Evolutionary conservation across 2,888 invertebrate species (phyloP), one percentile per base, ranked within the genome.

Genomic region (Noctua pronuba): DNA sequence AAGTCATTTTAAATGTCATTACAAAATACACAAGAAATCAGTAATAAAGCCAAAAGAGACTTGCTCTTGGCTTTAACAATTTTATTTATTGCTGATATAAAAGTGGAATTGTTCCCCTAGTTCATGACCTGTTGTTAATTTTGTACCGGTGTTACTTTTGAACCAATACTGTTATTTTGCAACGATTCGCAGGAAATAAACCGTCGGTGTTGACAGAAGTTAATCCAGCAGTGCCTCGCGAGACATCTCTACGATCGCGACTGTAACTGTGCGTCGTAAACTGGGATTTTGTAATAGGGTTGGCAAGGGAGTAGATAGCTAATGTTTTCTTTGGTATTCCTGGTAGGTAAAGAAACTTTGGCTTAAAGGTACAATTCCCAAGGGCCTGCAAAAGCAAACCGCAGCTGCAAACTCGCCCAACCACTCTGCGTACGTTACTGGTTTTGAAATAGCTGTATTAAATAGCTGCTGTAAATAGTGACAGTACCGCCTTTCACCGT

Each of bases 181-280:
- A 67, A 41, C 10, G 16, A 49, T 66, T 21, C 16, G 18, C 13
- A n/a, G 38, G 21, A 75, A 52, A 86, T 75, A 86, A 75, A 75
- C 60, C 13, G 10, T 1, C 24, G 13, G 18, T 62, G 64, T 60
- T 58, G 31, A 28, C 52, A 38, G 78, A 44, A 82, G 69, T 78
- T 78, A 70, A 83, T 86, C 75, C 73, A 66, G 49, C 35, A 18
- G 18, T 41, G 46, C 44, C 77, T 58, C 73, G 41, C 46, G 70
- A 83, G 69, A 64, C 73, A 71, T 55, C 66, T 85, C 58, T 68
- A 72, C 83, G 66, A 70, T 69, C 24, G 69, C 24, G 24, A 46
- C 44, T 83, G 60, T 71, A 79, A 85, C 83, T 79, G 79, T 16
- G 21, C 46, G 46, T 86, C 79, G 70, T 84, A 79, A 86, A 86